A percentile compares a stretch with the other conserved stretches of the same genome.
phyloP scores from a whole-genome alignment of 2,888 invertebrate genomes.

The Drosophila tanythrix region DNA sequence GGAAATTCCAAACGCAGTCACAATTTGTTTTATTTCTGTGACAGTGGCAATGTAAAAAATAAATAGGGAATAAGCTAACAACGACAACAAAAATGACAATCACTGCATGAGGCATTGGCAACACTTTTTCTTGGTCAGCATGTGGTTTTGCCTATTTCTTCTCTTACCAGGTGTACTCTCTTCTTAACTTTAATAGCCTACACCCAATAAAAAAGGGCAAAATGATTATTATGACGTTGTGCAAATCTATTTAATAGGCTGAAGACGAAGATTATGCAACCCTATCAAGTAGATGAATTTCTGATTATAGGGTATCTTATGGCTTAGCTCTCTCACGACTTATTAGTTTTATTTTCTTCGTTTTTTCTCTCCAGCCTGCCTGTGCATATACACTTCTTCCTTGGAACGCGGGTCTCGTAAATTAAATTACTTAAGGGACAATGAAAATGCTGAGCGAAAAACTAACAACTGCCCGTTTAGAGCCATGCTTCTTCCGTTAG shows the following conservation, averaged over 20 bases:
- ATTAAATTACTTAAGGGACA: constrained; percentile 68
- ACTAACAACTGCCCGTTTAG: constrained; percentile 45
- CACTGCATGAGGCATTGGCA: constrained; percentile 11
- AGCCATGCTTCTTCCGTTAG: constrained; percentile 36
- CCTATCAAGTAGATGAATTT: not conserved
- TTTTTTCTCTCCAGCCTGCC: not conserved
- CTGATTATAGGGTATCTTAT: not conserved
- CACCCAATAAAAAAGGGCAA: not conserved
- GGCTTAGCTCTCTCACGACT: not conserved
- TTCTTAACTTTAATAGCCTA: not conserved
- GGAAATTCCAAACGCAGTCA: constrained; percentile 24
- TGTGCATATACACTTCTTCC: not conserved
- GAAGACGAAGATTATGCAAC: not conserved
- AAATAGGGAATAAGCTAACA: constrained; percentile 19
- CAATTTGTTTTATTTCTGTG: constrained; percentile 27
- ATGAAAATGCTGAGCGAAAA: constrained; percentile 38
- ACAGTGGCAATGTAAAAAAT: constrained; percentile 46
- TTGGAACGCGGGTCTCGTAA: constrained; percentile 39
- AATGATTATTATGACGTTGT: not conserved
- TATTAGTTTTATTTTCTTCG: constrained; percentile 1
- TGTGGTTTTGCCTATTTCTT: constrained; percentile 19
- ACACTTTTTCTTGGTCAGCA: constrained; percentile 16
- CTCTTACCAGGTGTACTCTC: constrained; percentile 9
- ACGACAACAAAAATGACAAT: constrained; percentile 15
- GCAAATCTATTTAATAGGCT: not conserved